Base-by-base conservation (phyloP, 35 echinoderm and acorn worm genomes). In the Ophiothrix spiculata region DNA sequence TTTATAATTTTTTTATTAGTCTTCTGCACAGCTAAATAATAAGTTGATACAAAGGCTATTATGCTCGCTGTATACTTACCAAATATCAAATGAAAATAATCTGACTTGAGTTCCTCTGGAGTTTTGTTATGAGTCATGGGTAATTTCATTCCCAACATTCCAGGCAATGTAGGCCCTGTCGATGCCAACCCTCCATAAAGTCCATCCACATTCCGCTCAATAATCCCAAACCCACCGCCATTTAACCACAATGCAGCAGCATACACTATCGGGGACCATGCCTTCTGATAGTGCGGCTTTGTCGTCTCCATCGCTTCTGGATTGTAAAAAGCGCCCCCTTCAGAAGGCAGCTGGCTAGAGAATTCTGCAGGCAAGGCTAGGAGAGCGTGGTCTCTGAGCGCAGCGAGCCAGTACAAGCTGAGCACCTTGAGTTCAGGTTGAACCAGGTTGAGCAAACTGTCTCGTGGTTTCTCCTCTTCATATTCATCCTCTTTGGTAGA, bases 281-380 rank as follows among this genome's bases (percentile, higher is more conserved):
- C 89, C 83, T 87, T 94, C 84, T 90, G 88, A 86, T 99, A 99
- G 74, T 99, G 96, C 1, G 92, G 88, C 38, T 89, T 85, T 33
- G 92, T 93, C 60, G 92, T 94, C 19, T 90, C 82, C 21, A 89
- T 99, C 32, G 96, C 92, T 36, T 99, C 96, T 41, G 96, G 63
- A 78, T 94, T 99, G 56, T 99, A 99, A 84, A 99, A 99, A 35
- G 96, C 92, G 34, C 96, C 96, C 25, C 96, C 96, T 0, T 89
- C 89, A 74, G 92, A 49, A 23, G 96, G 96, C 0, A 99, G 46
- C 89, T 99, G 96, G 64, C 96, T 93, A 76, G 85, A 63, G 35
- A 94, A 99, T 21, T 93, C 96, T 12, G 86, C 56, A 0, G 96
- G 91, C 4, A 99, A 78, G 82, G 96, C 89, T 8, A 99, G 89